phyloP scores from a whole-genome alignment of 2,797 vertebrate species.

The Yasuhikotakia modesta region DNA sequence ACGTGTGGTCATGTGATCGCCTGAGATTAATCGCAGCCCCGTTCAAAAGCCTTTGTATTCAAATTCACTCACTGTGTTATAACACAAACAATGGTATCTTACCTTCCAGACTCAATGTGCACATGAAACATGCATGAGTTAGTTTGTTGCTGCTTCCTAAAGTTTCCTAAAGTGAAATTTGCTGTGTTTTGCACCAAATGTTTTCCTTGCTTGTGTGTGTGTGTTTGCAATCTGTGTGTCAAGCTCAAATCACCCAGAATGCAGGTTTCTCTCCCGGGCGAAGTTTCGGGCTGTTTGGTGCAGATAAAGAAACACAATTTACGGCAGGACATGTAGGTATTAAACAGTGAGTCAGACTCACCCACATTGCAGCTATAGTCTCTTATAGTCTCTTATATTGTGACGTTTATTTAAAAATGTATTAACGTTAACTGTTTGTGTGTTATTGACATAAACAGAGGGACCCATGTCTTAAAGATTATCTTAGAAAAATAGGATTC shows the following conservation, averaged over 20 bases:
- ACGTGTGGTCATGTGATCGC: not conserved
- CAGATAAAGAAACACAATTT: conserved; percentile 62
- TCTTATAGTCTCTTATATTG: no score
- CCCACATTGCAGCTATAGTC: conserved; percentile 11
- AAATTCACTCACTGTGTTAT: not conserved
- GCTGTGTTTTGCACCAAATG: not conserved
- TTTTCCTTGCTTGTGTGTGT: conserved; percentile 6
- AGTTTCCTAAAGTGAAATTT: not conserved
- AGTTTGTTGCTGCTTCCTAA: not conserved
- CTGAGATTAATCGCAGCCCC: not conserved
- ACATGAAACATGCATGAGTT: not conserved
- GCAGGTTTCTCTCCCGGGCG: conserved; percentile 30
- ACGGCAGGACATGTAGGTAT: conserved; percentile 44
- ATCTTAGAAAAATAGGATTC: no score
- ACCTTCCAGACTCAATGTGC: no score
- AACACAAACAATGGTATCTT: no score
- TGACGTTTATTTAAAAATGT: no score
- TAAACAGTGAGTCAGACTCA: conserved; percentile 47
- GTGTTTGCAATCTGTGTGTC: not conserved
- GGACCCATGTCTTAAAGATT: no score
- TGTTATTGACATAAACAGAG: no score
- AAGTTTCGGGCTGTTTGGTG: conserved; percentile 43
- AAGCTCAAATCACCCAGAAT: conserved; percentile 30
- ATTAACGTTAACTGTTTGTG: no score
- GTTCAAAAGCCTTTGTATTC: conserved; percentile 8